Evolutionary conservation across 2,888 invertebrate genomes (phyloP), one percentile per base, ranked within the genome.

Genomic region (Hydraecia micacea): DNA sequence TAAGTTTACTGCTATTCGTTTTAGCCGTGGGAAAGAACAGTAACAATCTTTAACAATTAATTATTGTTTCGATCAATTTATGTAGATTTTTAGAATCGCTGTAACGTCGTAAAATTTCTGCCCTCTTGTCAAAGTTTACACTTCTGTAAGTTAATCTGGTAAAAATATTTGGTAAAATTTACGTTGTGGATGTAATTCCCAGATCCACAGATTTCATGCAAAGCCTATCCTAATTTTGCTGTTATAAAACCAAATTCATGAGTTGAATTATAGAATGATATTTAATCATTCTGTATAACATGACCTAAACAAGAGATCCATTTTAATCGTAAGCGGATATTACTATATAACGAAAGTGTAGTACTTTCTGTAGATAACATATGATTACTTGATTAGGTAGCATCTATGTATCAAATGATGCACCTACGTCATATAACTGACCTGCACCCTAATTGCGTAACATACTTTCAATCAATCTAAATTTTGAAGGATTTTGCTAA

Each of bases 311-410:
- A 63, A 63, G 52, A 52, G 15, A 28, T 63, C 36, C 36, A 28
- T 36, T 67, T 25, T n/a, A 80, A 68, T 68, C 62, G 25, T 58
- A 72, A 62, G 21, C 25, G 25, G 60, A 42, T 62, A 80, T 25
- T 39, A 28, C n/a, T 58, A n/a, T n/a, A 65, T 65, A 60, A 70
- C 8, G 9, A 58, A 70, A 82, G 52, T 83, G 49, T 39, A 58
- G 60, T 58, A 68, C 62, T 72, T 77, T 83, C 69, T 78, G 9
- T 5, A 58, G 60, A 63, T 49, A 73, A 69, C 60, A 83, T 60
- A 60, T 21, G 39, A 55, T n/a, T n/a, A n/a, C n/a, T n/a, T n/a
- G n/a, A n/a, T 46, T 75, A 60, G 3, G 8, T 52, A 46, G 36
- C 55, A 46, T 55, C 46, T n/a, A n/a, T n/a, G 74, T 75, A 60